Evolutionary conservation across 1,140 invertebrate genomes (phyloP).

Genomic region (Drosophila neocordata): DNA sequence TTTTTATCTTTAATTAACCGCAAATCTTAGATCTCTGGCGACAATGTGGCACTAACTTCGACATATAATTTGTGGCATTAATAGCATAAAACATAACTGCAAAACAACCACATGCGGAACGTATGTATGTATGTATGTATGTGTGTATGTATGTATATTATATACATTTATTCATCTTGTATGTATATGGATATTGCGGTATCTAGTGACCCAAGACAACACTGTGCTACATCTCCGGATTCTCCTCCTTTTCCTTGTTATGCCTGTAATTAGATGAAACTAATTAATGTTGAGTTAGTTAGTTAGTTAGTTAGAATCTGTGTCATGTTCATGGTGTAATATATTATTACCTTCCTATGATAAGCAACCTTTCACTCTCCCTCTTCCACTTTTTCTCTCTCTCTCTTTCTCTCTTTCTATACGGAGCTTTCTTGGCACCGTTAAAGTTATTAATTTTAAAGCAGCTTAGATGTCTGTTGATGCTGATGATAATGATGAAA

Average conservation of each 20-base stretch:
- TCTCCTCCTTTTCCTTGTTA: conserved; percentile 15
- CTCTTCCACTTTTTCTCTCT: conserved; percentile 8
- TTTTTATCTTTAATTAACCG: conserved; percentile 44
- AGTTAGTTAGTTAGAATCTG: conserved; percentile 35
- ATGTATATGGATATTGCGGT: not conserved
- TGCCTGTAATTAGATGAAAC: conserved; percentile 66
- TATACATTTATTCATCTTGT: not conserved
- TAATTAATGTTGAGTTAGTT: conserved; percentile 60
- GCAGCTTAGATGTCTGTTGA: conserved; percentile 9
- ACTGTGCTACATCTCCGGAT: not conserved
- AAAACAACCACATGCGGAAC: conserved; percentile 9
- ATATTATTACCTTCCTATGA: conserved; percentile 47
- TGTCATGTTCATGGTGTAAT: conserved; percentile 50
- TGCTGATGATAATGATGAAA: not conserved
- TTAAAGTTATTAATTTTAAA: conserved; percentile 44
- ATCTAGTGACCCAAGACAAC: not conserved
- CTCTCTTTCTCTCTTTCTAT: not conserved
- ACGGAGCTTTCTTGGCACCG: not conserved
- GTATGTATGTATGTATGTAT: conserved; percentile 16
- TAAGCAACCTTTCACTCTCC: conserved; percentile 11
- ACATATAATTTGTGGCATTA: conserved; percentile 21
- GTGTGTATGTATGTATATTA: conserved; percentile 29
- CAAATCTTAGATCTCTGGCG: conserved; percentile 36
- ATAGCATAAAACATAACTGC: conserved; percentile 59
- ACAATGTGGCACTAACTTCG: conserved; percentile 18